phyloP scores from a whole-genome alignment of 2,888 invertebrate genomes.

The Chirona hameri region DNA sequence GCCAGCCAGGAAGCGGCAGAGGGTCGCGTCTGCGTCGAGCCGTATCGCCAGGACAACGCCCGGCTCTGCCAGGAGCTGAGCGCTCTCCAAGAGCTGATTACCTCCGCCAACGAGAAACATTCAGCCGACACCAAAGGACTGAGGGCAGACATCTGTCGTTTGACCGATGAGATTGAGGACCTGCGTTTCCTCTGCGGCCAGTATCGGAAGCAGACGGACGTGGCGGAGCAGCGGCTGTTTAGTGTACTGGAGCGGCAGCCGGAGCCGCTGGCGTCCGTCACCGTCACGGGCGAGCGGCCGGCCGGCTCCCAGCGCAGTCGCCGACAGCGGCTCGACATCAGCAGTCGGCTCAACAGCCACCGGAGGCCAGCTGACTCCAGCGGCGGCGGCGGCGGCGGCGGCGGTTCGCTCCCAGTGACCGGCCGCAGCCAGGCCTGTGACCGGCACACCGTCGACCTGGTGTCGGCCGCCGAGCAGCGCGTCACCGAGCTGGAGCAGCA shows the following conservation, averaged over 20 bases:
- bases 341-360: background rate
- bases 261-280: background rate
- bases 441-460: background rate
- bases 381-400: background rate
- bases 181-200: slow-evolving; percentile 4
- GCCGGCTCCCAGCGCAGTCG: background rate
- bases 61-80: slow-evolving; percentile 7
- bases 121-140: background rate
- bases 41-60: slow-evolving; percentile 27
- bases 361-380: background rate
- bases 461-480: slow-evolving; percentile 26
- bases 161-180: background rate
- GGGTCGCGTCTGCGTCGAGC: background rate
- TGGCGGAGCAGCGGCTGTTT: background rate
- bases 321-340: slow-evolving; percentile 8
- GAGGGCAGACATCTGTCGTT: background rate
- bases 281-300: slow-evolving; percentile 2
- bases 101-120: background rate
- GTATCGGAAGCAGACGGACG: background rate
- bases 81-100: background rate
- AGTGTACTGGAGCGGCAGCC: background rate
- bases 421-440: background rate
- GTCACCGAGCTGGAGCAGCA: slow-evolving; percentile 27
- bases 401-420: background rate
- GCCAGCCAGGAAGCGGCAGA: background rate